A percentile compares a stretch with the other conserved stretches of the same genome.
These are phyloP conservation scores for Hemithea aestivaria DNA, from an alignment of 2,888 invertebrate genomes.

Conservation along the genomic window DNA sequence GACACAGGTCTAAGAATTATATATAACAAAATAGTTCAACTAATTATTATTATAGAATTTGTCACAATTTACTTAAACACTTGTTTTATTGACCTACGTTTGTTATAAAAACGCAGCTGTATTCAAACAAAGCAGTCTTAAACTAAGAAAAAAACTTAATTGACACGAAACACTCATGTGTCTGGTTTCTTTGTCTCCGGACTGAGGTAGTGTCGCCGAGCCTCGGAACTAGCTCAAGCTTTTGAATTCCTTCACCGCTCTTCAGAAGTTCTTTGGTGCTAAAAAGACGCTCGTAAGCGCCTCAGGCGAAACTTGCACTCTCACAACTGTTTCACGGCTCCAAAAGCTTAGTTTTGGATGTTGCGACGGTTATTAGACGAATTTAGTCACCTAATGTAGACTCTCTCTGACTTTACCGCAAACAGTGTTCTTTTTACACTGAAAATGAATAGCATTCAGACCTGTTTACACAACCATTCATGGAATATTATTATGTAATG, in stretches of 20 bases:
- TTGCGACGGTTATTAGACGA: constrained; percentile 26
- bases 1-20: too few relatives aligned
- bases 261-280: constrained; percentile 37
- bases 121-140: constrained; percentile 14
- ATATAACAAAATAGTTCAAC: too few relatives aligned
- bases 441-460: too few relatives aligned
- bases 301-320: constrained; percentile 44
- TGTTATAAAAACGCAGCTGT: too few relatives aligned
- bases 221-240: constrained; percentile 42
- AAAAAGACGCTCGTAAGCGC: constrained; percentile 45
- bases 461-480: too few relatives aligned
- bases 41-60: too few relatives aligned
- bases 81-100: too few relatives aligned
- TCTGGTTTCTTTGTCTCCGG: constrained; percentile 40
- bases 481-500: too few relatives aligned
- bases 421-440: not conserved
- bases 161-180: constrained; percentile 30
- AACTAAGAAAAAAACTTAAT: constrained; percentile 30
- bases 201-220: constrained; percentile 26
- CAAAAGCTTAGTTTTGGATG: constrained; percentile 36
- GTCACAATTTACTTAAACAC: too few relatives aligned
- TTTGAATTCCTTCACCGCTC: constrained; percentile 45
- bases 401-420: constrained; percentile 12
- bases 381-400: constrained; percentile 32
- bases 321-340: constrained; percentile 31